Conservation (phyloP, 2,113 vertebrate genomes). For the Myiopsitta monachus region DNA sequence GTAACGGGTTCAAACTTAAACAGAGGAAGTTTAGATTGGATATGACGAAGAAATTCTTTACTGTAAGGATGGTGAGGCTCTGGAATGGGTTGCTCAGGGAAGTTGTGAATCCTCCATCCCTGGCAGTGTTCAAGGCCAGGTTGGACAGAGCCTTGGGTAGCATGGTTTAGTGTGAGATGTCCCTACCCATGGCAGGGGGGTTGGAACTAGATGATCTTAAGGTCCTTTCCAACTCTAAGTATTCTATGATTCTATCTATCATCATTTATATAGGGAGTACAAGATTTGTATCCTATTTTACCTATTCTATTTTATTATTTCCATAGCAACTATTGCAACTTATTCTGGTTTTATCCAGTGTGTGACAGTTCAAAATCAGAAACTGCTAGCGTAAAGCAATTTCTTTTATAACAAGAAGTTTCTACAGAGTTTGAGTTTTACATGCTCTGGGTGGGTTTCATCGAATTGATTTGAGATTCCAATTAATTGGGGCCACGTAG, state of each 20-base stretch:
- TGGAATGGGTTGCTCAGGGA: no score
- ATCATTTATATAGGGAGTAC: background rate
- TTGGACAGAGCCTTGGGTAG: no score
- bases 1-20: no score
- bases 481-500: background rate
- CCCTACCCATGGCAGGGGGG: no score
- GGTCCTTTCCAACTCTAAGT: no score
- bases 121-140: no score
- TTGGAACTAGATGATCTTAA: no score
- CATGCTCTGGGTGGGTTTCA: background rate
- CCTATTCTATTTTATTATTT: background rate
- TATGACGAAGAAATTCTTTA: no score
- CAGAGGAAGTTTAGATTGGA: no score
- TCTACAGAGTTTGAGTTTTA: background rate
- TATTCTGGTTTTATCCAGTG: background rate
- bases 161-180: no score
- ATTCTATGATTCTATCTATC: background rate
- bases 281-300: background rate
- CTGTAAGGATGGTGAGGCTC: no score
- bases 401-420: background rate
- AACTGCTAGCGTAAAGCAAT: background rate
- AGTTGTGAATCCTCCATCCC: no score
- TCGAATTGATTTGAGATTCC: background rate
- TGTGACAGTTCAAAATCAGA: background rate
- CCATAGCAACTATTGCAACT: background rate